Conservation (phyloP, 2,797 vertebrate genomes). For the Syngnathus acus region DNA sequence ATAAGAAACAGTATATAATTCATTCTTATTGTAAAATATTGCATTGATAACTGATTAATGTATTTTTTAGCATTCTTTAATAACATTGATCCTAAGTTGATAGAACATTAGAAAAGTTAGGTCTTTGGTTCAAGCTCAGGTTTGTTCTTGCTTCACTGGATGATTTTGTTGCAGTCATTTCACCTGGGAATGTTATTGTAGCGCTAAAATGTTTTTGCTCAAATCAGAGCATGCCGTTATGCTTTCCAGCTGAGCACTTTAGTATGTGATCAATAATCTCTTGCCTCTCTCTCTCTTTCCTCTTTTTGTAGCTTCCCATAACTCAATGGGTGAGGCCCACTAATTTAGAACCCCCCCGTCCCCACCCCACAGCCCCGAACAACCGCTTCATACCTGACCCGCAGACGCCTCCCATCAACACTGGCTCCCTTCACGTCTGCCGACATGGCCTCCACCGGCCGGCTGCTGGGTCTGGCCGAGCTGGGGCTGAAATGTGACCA, state of each 20-base stretch:
- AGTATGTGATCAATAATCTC: neutral
- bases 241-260: neutral
- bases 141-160: too few relatives aligned
- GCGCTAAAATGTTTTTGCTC: neutral
- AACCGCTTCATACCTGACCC: constrained; percentile 21
- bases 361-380: constrained; percentile 19
- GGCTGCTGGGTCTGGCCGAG: constrained; percentile 72
- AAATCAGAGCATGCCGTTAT: neutral
- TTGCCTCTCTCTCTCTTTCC: neutral
- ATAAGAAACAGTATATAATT: too few relatives aligned
- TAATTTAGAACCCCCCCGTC: constrained; percentile 37
- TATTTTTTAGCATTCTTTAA: too few relatives aligned
- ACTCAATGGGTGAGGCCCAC: constrained; percentile 58
- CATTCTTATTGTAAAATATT: too few relatives aligned
- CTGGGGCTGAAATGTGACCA: constrained; percentile 82
- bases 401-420: constrained; percentile 9
- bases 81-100: too few relatives aligned
- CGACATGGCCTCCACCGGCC: constrained; percentile 50
- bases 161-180: neutral
- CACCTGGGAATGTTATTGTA: neutral
- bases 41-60: too few relatives aligned
- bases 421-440: constrained; percentile 6
- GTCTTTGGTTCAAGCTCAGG: too few relatives aligned
- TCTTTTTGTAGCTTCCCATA: constrained; percentile 38
- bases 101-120: too few relatives aligned